phyloP scores from a whole-genome alignment of 2,113 vertebrate species.

The Antigone vipio region DNA sequence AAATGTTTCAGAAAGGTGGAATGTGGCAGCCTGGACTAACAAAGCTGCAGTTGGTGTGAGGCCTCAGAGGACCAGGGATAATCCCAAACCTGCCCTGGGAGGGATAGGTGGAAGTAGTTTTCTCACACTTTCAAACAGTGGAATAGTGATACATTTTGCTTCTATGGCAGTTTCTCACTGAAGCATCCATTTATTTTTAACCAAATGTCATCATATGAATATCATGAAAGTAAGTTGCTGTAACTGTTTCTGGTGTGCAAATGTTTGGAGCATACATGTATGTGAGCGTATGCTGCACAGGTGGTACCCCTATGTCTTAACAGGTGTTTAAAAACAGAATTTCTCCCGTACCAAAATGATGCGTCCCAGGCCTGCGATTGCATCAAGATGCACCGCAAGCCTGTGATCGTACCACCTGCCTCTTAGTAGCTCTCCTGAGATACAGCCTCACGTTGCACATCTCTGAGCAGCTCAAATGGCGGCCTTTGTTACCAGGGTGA shows the following conservation, averaged over 20 bases:
- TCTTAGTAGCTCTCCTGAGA: neutral
- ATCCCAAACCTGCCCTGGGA: neutral
- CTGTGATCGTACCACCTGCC: neutral
- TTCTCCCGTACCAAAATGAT: neutral
- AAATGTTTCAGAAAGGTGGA: neutral
- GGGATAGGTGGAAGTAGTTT: neutral
- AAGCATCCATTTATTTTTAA: neutral
- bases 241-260: neutral
- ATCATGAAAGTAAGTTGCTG: neutral
- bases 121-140: neutral
- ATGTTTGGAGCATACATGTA: neutral
- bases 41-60: neutral
- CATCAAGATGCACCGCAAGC: neutral
- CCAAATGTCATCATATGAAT: neutral
- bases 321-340: neutral
- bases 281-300: neutral
- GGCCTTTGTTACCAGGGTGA: neutral
- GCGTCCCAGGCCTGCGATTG: neutral
- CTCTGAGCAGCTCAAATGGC: neutral
- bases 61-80: neutral
- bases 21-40: neutral
- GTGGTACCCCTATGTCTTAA: neutral
- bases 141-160: neutral
- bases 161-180: neutral
- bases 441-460: neutral